These are phyloP conservation scores for Daktulosphaira vitifoliae DNA, from an alignment of 1,140 invertebrate species.

Conservation along the genomic window DNA sequence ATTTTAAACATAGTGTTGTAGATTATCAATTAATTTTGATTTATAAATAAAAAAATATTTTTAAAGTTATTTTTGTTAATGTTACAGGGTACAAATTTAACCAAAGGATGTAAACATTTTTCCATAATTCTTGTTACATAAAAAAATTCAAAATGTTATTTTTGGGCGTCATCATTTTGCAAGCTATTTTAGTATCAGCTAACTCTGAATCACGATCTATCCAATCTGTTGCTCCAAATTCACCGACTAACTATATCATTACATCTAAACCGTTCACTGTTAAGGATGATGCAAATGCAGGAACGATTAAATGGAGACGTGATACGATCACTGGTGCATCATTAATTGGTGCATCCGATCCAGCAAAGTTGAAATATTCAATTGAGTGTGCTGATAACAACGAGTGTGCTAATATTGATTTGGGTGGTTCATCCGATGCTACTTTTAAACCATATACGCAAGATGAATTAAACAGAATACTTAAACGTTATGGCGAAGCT, in stretches of 20 bases:
- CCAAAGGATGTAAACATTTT: constrained; percentile 25
- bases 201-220: background rate
- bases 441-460: constrained; percentile 41
- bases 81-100: background rate
- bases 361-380: constrained; percentile 19
- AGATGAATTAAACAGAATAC: constrained; percentile 39
- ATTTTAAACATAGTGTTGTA: too few species aligned
- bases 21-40: too few species aligned
- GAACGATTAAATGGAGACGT: constrained; percentile 23
- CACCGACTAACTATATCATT: constrained; percentile 18
- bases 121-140: background rate
- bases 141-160: constrained; percentile 2
- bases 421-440: constrained; percentile 20
- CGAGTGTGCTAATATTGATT: constrained; percentile 18
- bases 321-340: constrained; percentile 18
- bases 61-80: too few species aligned
- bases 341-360: constrained; percentile 13
- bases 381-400: constrained; percentile 27
- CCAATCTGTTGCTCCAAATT: background rate
- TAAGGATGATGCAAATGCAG: constrained; percentile 12
- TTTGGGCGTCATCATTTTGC: background rate
- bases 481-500: constrained; percentile 37
- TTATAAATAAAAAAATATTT: too few species aligned
- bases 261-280: constrained; percentile 20
- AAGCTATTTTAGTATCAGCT: background rate